phyloP scores from a whole-genome alignment of 1,140 invertebrate genomes.

The Coenobita brevimanus region DNA sequence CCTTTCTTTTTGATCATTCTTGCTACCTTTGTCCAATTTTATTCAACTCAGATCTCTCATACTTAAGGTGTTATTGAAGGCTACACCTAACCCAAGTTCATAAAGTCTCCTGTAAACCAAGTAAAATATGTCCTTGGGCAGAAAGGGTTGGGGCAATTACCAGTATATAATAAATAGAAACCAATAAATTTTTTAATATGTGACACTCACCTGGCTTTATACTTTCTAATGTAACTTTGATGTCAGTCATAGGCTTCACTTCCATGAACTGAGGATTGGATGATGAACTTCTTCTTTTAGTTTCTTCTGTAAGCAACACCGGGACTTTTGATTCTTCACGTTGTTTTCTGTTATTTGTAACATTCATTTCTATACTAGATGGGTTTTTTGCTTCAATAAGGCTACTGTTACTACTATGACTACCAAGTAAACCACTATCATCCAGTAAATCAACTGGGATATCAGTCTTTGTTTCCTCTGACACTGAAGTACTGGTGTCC shows the following conservation, averaged over 20 bases:
- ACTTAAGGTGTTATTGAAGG: too few species aligned
- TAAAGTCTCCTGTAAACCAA: too few species aligned
- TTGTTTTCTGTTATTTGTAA: background rate
- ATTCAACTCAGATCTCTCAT: too few species aligned
- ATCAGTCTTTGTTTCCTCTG: background rate
- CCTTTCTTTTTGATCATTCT: too few species aligned
- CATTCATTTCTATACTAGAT: background rate
- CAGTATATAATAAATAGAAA: too few species aligned
- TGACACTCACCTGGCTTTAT: conserved; percentile 80
- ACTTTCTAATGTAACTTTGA: conserved; percentile 83
- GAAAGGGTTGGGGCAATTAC: too few species aligned
- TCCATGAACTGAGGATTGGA: conserved; percentile 56
- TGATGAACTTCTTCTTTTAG: conserved; percentile 23
- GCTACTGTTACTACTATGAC: conserved; percentile 20
- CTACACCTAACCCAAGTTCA: too few species aligned
- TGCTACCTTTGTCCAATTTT: too few species aligned
- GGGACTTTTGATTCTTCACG: background rate
- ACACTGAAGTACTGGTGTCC: background rate
- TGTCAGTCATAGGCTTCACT: conserved; percentile 78
- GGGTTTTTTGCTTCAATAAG: conserved; percentile 7
- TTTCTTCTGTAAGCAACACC: too few species aligned
- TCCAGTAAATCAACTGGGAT: background rate
- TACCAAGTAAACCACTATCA: conserved; percentile 35
- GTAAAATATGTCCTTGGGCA: too few species aligned
- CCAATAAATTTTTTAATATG: too few species aligned